These are phyloP conservation scores for Adelosebastes latens DNA, from an alignment of 2,797 vertebrate species.

Conservation along the genomic window DNA sequence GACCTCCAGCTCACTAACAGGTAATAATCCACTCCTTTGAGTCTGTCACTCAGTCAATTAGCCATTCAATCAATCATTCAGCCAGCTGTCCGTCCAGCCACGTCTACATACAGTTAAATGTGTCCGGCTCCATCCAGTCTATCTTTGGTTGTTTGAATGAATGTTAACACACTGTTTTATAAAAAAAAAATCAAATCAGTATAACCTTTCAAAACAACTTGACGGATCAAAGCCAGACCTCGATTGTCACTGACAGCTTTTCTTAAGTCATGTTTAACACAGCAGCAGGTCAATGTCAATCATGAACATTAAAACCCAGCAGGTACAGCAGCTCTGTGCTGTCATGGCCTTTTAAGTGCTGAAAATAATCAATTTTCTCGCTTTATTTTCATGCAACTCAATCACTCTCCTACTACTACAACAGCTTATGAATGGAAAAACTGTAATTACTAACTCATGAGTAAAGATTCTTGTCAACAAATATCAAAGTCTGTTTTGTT, in stretches of 20 bases:
- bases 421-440: not conserved
- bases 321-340: not conserved
- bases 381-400: not conserved
- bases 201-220: not conserved
- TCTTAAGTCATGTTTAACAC: not conserved
- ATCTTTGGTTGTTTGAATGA: not conserved
- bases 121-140: not conserved
- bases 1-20: slow-evolving; percentile 8
- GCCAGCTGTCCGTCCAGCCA: slow-evolving; percentile 6
- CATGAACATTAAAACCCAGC: not conserved
- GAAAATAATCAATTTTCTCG: not conserved
- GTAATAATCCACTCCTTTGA: not conserved
- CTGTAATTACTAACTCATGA: not conserved
- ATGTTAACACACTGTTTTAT: not conserved
- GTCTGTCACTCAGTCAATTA: not conserved
- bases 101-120: not conserved
- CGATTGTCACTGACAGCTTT: not conserved
- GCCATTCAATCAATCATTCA: slow-evolving; percentile 22
- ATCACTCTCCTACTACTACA: not conserved
- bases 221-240: not conserved
- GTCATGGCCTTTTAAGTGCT: not conserved
- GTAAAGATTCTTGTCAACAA: not conserved
- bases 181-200: not conserved
- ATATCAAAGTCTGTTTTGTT: not conserved
- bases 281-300: not conserved